A percentile compares a stretch with the other conserved stretches of the same genome.
Evolutionary conservation across 2,888 invertebrate genomes (phyloP).

Genomic region (Tipula helvola): DNA sequence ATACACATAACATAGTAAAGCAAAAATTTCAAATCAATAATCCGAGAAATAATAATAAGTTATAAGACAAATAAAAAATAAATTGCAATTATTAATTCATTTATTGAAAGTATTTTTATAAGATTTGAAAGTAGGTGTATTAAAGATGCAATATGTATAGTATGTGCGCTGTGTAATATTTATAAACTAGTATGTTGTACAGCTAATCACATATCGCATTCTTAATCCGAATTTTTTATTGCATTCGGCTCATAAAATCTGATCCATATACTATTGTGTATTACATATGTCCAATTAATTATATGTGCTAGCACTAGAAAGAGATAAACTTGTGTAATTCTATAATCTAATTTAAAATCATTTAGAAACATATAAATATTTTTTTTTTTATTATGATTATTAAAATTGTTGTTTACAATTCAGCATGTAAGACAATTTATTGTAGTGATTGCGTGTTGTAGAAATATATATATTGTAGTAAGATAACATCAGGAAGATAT

Average conservation of each 20-base stretch:
- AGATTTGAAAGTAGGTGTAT: background rate
- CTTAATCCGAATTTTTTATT: background rate
- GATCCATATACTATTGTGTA: background rate
- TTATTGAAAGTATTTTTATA: background rate
- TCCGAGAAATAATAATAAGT: background rate
- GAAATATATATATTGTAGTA: background rate
- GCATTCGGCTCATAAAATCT: background rate
- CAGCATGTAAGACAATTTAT: background rate
- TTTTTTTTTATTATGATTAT: background rate
- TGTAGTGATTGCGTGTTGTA: background rate
- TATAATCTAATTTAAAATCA: background rate
- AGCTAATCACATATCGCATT: background rate
- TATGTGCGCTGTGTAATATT: background rate
- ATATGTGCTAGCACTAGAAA: background rate
- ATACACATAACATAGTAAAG: background rate
- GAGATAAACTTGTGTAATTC: background rate
- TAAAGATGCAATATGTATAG: background rate
- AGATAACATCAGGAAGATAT: background rate
- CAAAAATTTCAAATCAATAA: background rate
- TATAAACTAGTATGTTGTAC: background rate
- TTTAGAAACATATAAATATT: too few relatives aligned
- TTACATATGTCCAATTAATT: background rate
- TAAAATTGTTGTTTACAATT: background rate
- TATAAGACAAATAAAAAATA: background rate
- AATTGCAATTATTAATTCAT: background rate